phyloP scores from a whole-genome alignment of 2,888 invertebrate genomes.

The Diaperis boleti region DNA sequence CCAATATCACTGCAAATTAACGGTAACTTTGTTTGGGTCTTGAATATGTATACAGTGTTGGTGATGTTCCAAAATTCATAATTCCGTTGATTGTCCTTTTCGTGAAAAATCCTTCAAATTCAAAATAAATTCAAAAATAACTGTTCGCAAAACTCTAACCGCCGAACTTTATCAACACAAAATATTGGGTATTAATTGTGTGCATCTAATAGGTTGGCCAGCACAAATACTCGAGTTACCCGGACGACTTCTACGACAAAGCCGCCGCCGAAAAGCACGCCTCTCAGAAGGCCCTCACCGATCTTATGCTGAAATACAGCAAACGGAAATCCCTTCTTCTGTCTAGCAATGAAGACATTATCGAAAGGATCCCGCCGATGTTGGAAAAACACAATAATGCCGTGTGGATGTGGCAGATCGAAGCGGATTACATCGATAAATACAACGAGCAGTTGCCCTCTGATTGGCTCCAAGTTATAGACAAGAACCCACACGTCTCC shows the following conservation, averaged over 20 bases:
- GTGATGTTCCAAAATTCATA: too few relatives aligned
- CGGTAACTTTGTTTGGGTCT: too few relatives aligned
- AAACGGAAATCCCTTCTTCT: slow-evolving; percentile 53
- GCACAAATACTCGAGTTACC: slow-evolving; percentile 65
- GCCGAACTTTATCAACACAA: too few relatives aligned
- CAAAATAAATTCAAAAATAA: too few relatives aligned
- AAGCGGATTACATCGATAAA: slow-evolving; percentile 69
- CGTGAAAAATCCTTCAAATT: too few relatives aligned
- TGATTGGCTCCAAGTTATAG: slow-evolving; percentile 76
- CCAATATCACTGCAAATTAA: slow-evolving; percentile 55
- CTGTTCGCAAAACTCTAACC: too few relatives aligned
- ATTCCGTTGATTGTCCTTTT: too few relatives aligned
- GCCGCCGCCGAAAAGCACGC: slow-evolving; percentile 64
- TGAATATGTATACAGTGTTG: too few relatives aligned
- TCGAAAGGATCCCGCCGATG: slow-evolving; percentile 64
- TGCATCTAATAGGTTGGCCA: slow-evolving; percentile 63
- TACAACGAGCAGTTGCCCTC: slow-evolving; percentile 77
- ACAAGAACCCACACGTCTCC: slow-evolving; percentile 70
- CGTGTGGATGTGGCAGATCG: slow-evolving; percentile 66
- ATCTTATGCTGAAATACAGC: slow-evolving; percentile 58
- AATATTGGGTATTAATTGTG: too few relatives aligned
- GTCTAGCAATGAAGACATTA: slow-evolving; percentile 56
- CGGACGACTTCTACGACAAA: slow-evolving; percentile 62
- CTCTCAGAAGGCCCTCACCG: slow-evolving; percentile 63
- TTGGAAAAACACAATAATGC: slow-evolving; percentile 66